Evolutionary conservation across 2,113 vertebrate genomes (phyloP).

Genomic region (Coracopsis vasa): DNA sequence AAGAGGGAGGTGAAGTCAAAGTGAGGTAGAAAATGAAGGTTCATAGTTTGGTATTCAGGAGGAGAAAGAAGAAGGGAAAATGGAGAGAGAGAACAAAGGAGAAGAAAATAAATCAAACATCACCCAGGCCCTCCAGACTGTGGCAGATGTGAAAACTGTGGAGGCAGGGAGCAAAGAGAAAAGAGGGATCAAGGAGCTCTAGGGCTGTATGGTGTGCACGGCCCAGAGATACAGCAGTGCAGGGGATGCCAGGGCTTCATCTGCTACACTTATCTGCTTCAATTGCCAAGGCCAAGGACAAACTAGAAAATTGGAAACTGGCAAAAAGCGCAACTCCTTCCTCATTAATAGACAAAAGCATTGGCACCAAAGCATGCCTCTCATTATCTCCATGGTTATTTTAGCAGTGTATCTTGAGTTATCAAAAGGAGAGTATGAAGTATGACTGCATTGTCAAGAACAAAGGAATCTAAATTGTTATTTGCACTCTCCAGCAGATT

Average conservation of each 20-base stretch:
- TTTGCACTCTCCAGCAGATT: neutral
- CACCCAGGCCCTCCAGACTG: neutral
- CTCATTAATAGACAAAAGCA: neutral
- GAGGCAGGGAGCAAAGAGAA: neutral
- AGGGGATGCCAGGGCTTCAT: neutral
- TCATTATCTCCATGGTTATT: neutral
- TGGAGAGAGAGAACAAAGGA: neutral
- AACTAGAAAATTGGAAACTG: neutral
- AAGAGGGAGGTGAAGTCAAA: neutral
- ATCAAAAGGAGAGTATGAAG: neutral
- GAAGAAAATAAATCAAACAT: neutral
- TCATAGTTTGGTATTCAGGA: neutral
- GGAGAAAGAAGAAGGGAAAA: neutral
- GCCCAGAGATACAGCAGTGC: fast-evolving
- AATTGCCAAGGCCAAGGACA: neutral
- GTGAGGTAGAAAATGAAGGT: neutral
- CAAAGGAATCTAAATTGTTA: neutral
- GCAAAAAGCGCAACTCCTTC: neutral
- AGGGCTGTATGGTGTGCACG: too few relatives aligned
- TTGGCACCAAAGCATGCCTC: neutral
- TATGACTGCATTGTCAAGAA: neutral
- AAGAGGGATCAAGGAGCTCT: neutral
- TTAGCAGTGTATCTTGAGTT: neutral
- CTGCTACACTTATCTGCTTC: neutral
- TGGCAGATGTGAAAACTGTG: neutral